Conservation (phyloP, 2,888 invertebrate species). For the Dasypogon diadema region DNA sequence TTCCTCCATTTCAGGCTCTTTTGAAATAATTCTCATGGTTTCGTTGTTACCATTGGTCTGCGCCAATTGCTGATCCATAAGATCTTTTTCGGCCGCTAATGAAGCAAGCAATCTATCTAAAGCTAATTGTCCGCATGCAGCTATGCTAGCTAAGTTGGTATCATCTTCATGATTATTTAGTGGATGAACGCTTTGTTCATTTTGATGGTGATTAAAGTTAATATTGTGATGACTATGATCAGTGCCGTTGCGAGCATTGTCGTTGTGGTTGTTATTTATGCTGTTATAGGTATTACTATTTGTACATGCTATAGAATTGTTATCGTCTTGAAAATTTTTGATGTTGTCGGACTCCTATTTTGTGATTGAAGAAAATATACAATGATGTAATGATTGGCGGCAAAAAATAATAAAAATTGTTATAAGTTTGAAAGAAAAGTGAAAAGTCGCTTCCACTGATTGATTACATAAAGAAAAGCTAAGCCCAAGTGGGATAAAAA, state of each 20-base stretch:
- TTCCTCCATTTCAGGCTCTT: background rate
- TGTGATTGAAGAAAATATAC: slow-evolving; percentile 51
- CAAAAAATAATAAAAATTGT: too few species aligned
- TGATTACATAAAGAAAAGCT: too few species aligned
- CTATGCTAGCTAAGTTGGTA: slow-evolving; percentile 53
- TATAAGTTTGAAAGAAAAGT: background rate
- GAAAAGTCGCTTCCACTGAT: too few species aligned
- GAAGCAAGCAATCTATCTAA: slow-evolving; percentile 59
- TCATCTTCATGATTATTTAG: slow-evolving; percentile 49
- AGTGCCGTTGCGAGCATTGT: slow-evolving; percentile 45
- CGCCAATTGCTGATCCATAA: slow-evolving; percentile 58
- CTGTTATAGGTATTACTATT: slow-evolving; percentile 46
- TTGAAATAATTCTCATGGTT: background rate
- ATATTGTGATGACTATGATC: slow-evolving; percentile 50
- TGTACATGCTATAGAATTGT: slow-evolving; percentile 54
- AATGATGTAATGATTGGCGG: slow-evolving; percentile 5
- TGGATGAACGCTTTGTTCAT: slow-evolving; percentile 3
- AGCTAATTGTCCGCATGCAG: slow-evolving; percentile 57
- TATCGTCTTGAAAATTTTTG: slow-evolving; percentile 56
- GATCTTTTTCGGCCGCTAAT: slow-evolving; percentile 58
- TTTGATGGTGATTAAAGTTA: slow-evolving; percentile 31
- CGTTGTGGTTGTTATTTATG: slow-evolving; percentile 50
- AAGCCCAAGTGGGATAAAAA: too few species aligned
- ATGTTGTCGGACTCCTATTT: slow-evolving; percentile 58
- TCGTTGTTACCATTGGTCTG: slow-evolving; percentile 3